Evolutionary conservation across 2,113 vertebrate species (phyloP).

Genomic region (Casuarius casuarius): DNA sequence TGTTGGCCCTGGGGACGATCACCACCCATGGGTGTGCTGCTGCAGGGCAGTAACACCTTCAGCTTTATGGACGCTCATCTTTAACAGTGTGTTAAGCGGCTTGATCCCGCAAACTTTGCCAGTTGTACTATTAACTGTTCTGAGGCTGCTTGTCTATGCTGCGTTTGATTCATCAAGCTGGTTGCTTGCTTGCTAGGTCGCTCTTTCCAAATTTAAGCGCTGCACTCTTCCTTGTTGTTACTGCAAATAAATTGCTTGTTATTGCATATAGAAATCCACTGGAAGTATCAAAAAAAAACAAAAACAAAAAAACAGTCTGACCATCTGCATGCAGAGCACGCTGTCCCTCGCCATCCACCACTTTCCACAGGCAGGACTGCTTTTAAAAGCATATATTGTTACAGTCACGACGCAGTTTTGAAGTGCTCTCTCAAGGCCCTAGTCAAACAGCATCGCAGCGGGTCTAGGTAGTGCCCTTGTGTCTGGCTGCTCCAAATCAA

Average conservation of each 20-base stretch:
- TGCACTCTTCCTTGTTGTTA: not conserved
- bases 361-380: not conserved
- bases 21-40: not conserved
- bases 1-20: not conserved
- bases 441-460: not conserved
- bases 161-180: not conserved
- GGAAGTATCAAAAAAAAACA: not conserved
- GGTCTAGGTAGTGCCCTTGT: not conserved
- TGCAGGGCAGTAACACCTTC: not conserved
- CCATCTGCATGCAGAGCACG: not conserved
- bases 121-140: not conserved
- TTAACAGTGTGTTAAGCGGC: not conserved
- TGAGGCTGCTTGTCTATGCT: not conserved
- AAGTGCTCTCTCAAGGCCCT: not conserved
- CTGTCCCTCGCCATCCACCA: fast-evolving
- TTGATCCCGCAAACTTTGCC: not conserved
- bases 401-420: not conserved
- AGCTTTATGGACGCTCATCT: not conserved
- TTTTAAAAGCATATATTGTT: not conserved
- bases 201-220: not conserved
- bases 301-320: not conserved
- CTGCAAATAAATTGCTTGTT: not conserved
- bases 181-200: not conserved
- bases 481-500: not conserved
- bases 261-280: not conserved